Conservation (phyloP, 2,113 vertebrate species). For the Panthera uncia region DNA sequence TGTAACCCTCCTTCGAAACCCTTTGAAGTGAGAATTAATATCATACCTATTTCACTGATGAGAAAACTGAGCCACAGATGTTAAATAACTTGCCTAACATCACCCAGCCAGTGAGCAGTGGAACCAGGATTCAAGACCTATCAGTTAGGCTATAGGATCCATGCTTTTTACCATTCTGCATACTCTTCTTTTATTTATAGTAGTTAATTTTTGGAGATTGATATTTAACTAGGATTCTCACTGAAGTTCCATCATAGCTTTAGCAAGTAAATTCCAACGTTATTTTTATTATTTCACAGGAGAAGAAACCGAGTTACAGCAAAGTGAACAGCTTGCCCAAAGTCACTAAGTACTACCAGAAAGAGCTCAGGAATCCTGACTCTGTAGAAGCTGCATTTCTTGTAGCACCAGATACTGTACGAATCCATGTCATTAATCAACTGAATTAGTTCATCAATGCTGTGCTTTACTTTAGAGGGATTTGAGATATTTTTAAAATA, state of each 20-base stretch:
- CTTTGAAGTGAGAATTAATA: background rate
- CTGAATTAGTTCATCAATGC: background rate
- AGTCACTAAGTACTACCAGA: background rate
- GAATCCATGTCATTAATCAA: background rate
- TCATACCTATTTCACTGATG: background rate
- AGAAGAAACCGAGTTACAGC: background rate
- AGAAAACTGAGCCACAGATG: background rate
- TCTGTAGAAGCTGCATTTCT: background rate
- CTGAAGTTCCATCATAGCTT: background rate
- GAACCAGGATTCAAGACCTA: background rate
- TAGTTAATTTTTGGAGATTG: background rate
- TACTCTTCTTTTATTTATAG: background rate
- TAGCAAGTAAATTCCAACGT: background rate
- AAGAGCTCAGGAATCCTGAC: background rate
- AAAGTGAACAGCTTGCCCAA: background rate
- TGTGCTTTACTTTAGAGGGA: background rate
- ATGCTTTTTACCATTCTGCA: background rate
- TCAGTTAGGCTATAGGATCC: rapidly evolving
- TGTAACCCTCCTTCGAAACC: background rate
- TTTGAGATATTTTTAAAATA: background rate
- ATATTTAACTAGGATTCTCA: background rate
- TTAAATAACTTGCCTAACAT: background rate
- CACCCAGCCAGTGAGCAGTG: rapidly evolving
- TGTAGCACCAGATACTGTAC: rapidly evolving
- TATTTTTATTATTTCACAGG: background rate